Percentiles rank a stretch among this genome's conserved stretches.
Conservation (phyloP, 37 sponge, comb jelly and placozoan genomes). For the Crambe crambe region DNA sequence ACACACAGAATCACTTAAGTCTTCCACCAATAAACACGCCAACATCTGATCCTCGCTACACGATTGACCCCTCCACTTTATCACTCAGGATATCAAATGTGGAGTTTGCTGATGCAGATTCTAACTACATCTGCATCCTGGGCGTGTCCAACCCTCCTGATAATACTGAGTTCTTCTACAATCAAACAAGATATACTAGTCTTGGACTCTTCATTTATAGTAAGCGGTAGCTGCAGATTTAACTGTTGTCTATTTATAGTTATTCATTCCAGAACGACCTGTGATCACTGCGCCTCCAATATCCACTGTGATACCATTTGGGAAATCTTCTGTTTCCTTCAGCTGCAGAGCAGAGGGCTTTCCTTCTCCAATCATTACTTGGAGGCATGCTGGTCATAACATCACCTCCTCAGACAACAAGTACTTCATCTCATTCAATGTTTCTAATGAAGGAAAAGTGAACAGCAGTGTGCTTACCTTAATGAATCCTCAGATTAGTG, state of each 20-base stretch:
- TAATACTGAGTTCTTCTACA: background rate
- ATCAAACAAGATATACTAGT: background rate
- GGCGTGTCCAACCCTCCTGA: background rate
- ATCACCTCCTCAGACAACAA: background rate
- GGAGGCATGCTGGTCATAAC: background rate
- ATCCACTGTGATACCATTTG: background rate
- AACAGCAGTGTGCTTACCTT: background rate
- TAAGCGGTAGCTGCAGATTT: too few species aligned
- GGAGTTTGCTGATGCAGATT: background rate
- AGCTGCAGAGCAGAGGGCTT: background rate
- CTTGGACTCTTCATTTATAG: too few species aligned
- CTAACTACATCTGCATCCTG: background rate
- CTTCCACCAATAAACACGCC: background rate
- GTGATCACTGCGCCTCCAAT: background rate
- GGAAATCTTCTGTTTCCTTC: background rate
- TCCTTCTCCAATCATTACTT: conserved; percentile 3
- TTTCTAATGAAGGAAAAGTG: background rate
- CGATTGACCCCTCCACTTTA: background rate
- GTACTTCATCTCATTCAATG: background rate
- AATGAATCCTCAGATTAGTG: background rate
- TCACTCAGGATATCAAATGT: background rate
- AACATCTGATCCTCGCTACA: background rate
- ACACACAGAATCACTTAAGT: background rate
- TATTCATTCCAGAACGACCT: conserved; percentile 1
- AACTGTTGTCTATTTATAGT: too few species aligned